Base-by-base conservation (phyloP, 2,888 invertebrate genomes). In the Esperia sulphurella region DNA sequence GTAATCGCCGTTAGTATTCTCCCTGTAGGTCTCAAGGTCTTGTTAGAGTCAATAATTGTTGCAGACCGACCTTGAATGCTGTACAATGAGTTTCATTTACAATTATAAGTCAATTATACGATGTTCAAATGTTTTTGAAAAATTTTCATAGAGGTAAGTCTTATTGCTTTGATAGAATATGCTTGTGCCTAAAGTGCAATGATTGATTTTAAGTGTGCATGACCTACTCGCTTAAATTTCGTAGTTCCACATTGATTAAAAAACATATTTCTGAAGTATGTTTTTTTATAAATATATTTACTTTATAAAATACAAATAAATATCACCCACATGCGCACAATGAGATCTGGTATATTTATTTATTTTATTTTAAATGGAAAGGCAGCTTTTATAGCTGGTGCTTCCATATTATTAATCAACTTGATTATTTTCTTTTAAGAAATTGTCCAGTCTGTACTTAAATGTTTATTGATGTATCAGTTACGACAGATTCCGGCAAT, bases 121-220 rank as follows among this genome's bases (percentile, higher is more conserved):
- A 75, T 71, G 70, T 80, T 79, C 75, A 80, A 82, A 77, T 63
- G 59, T 76, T 81, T 75, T 79, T 61, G 54, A 8, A 46, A 8
- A 38, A 30, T 33, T 43, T 10, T 46, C 69, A 58, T 75, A 69
- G 63, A 62, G 59, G 59, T 61, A 68, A 61, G 64, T 71, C 59
- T 57, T 59, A 53, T 66, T 69, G 63, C 62, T 73, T 73, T 72
- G 58, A 63, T 67, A 65, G 59, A 67, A 66, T 71, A 74, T 72
- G 77, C 75, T 75, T 78, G 79, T 79, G 77, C 72, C 75, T 71
- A 64, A 67, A 59, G 71, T 76, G 72, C 75, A 72, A 74, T 71
- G 65, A 51, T 60, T 58, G 53, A 68, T 68, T 65, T 60, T 58
- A 61, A 53, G 54, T 58, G 45, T 47, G 41, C n/a, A n/a, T n/a